Conservation (phyloP, 2,888 invertebrate genomes). For the Laspeyria flexula region DNA sequence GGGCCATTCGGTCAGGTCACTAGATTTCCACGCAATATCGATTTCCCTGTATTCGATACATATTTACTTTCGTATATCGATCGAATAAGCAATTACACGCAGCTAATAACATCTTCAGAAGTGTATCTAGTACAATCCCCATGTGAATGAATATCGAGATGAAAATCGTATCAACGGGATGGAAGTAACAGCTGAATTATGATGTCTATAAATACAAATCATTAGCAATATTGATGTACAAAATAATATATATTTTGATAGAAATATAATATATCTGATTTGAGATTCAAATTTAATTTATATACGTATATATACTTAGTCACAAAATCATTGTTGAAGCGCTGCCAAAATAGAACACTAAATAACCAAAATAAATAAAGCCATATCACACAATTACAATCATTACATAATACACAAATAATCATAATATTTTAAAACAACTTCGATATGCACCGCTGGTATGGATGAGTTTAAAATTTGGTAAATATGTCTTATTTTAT, state of each 20-base stretch:
- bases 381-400: slow-evolving; percentile 7
- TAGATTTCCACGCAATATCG: slow-evolving; percentile 63
- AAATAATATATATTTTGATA: neutral
- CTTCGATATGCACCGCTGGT: slow-evolving; percentile 85
- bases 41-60: slow-evolving; percentile 54
- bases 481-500: slow-evolving; percentile 65
- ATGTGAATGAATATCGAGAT: slow-evolving; percentile 39
- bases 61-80: slow-evolving; percentile 58
- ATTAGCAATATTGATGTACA: neutral
- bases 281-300: too few species aligned
- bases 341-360: neutral
- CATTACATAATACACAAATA: slow-evolving; percentile 58
- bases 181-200: neutral
- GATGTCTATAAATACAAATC: neutral
- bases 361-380: neutral
- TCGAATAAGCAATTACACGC: slow-evolving; percentile 66
- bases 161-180: slow-evolving; percentile 38
- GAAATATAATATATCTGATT: too few species aligned
- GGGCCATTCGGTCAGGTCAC: slow-evolving; percentile 66
- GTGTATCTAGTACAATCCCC: slow-evolving; percentile 49
- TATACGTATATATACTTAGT: too few species aligned
- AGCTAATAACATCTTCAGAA: slow-evolving; percentile 62
- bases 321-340: neutral
- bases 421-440: slow-evolving; percentile 57
- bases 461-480: slow-evolving; percentile 79